Conservation (phyloP, 2,888 invertebrate species). For the Apocheima hispidaria region DNA sequence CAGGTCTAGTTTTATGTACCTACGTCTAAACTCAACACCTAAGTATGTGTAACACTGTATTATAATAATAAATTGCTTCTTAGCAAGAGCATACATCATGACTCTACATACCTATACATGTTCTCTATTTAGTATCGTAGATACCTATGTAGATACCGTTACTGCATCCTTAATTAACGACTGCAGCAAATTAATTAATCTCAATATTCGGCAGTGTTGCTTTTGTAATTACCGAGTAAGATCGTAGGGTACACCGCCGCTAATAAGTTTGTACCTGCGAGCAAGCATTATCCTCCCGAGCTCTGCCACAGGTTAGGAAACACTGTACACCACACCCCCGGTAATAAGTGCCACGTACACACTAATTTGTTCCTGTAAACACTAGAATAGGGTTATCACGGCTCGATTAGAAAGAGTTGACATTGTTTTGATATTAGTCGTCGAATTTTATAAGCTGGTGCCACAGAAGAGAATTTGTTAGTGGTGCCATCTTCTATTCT, state of each 20-base stretch:
- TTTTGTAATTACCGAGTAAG: conserved; percentile 43
- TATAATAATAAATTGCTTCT: too few relatives aligned
- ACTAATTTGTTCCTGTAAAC: conserved; percentile 62
- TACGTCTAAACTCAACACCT: too few relatives aligned
- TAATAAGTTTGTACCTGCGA: conserved; percentile 32
- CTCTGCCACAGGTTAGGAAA: conserved; percentile 17
- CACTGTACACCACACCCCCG: conserved; percentile 13
- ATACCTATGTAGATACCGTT: conserved; percentile 4
- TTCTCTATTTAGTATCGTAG: background rate
- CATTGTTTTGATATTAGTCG: too few relatives aligned
- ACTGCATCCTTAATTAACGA: conserved; percentile 39
- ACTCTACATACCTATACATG: conserved; percentile 3
- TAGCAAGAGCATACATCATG: too few relatives aligned
- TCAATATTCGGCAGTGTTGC: conserved; percentile 42
- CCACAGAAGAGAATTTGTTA: too few relatives aligned
- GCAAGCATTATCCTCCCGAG: conserved; percentile 42
- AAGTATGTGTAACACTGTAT: too few relatives aligned
- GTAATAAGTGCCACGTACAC: conserved; percentile 42
- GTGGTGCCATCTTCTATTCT: too few relatives aligned
- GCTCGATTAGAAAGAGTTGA: conserved; percentile 19
- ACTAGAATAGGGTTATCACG: conserved; percentile 42
- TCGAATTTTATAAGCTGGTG: too few relatives aligned
- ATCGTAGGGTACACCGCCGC: conserved; percentile 29
- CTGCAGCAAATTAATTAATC: conserved; percentile 43
- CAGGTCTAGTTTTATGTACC: too few relatives aligned